Evolutionary conservation across 2,888 invertebrate species (phyloP).

Genomic region (Dioctria rufipes): DNA sequence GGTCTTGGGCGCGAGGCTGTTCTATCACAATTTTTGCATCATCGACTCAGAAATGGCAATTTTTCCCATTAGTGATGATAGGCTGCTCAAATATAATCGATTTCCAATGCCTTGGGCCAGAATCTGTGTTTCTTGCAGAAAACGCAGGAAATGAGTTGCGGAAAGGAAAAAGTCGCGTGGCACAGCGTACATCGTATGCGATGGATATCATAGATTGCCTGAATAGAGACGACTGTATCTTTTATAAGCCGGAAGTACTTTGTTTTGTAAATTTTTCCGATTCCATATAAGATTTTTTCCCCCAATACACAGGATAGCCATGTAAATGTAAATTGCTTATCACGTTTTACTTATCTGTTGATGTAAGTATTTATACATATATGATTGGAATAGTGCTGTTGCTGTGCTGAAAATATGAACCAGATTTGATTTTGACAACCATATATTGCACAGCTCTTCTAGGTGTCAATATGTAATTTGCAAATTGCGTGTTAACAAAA

Average conservation of each 20-base stretch:
- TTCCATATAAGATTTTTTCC: too few species aligned
- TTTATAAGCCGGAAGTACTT: constrained; percentile 8
- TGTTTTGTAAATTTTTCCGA: constrained; percentile 3
- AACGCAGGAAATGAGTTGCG: constrained; percentile 37
- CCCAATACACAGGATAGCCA: too few species aligned
- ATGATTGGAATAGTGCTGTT: too few species aligned
- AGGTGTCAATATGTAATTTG: too few species aligned
- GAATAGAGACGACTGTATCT: background rate
- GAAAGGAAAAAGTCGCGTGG: constrained; percentile 37
- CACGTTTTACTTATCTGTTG: too few species aligned
- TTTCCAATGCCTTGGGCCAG: constrained; percentile 28
- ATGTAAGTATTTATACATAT: too few species aligned
- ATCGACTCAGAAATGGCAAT: constrained; percentile 12
- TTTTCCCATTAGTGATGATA: constrained; percentile 33
- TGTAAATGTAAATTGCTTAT: too few species aligned
- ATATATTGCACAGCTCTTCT: too few species aligned
- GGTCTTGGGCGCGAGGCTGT: background rate
- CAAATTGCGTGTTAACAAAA: too few species aligned
- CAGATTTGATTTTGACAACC: too few species aligned
- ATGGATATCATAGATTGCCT: background rate
- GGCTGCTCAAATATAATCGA: constrained; percentile 35
- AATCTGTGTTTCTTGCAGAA: constrained; percentile 22
- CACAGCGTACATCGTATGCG: background rate
- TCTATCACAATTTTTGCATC: constrained; percentile 9
- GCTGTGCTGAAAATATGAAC: too few species aligned